These are phyloP conservation scores for Drosophila pseudotakahashii DNA, from an alignment of 2,888 invertebrate genomes.

Conservation along the genomic window DNA sequence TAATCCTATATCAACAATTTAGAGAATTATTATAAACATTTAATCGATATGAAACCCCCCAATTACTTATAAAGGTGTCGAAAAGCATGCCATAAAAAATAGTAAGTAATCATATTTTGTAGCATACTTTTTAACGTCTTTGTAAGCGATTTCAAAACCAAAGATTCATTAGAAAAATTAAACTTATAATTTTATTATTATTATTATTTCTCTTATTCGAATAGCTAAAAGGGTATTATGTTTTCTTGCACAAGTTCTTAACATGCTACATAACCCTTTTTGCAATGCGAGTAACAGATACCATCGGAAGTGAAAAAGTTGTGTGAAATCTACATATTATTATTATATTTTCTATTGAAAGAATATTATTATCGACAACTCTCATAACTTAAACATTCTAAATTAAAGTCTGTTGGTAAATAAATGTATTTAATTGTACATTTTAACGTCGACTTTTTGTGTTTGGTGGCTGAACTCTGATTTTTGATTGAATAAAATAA, in stretches of 20 bases:
- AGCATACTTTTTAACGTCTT: not conserved
- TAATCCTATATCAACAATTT: no score
- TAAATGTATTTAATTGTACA: no score
- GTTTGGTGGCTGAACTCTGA: slow-evolving; percentile 55
- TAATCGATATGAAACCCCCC: no score
- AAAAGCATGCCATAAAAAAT: not conserved
- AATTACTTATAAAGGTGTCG: no score
- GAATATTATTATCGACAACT: no score
- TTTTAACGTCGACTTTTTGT: slow-evolving; percentile 49
- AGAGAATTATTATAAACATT: no score
- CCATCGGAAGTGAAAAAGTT: not conserved
- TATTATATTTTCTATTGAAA: no score
- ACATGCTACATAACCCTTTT: not conserved
- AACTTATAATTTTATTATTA: not conserved
- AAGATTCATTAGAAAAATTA: not conserved
- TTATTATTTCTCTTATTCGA: not conserved
- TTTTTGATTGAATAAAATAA: slow-evolving; percentile 43
- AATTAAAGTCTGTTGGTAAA: no score
- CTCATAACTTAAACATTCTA: no score
- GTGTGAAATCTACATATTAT: not conserved
- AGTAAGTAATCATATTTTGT: no score
- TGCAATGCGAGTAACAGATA: not conserved
- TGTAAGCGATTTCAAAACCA: no score
- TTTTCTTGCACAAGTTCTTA: not conserved
- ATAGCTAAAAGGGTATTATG: not conserved